A percentile compares a stretch with the other conserved stretches of the same genome.
Conservation (phyloP, 1,140 invertebrate genomes). For the Musca vetustissima region DNA sequence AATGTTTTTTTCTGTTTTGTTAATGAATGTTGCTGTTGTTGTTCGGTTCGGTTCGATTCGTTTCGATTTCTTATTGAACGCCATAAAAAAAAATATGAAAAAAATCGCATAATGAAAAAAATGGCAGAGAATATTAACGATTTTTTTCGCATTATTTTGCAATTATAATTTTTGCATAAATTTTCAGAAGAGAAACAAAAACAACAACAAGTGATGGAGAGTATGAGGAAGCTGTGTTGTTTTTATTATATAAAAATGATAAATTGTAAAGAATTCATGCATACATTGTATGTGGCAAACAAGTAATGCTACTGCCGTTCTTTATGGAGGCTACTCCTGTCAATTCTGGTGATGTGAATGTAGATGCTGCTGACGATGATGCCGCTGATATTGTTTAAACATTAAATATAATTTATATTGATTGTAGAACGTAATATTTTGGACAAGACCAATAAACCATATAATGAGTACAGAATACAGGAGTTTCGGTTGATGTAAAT, state of each 20-base stretch:
- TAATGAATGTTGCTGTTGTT: background rate
- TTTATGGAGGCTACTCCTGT: background rate
- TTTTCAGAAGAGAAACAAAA: background rate
- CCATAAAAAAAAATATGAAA: background rate
- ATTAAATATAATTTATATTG: too few relatives aligned
- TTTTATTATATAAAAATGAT: background rate
- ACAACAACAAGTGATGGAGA: background rate
- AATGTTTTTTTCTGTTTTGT: background rate
- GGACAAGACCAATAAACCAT: too few relatives aligned
- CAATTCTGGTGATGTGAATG: too few relatives aligned
- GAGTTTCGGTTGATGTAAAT: too few relatives aligned
- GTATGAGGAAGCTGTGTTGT: too few relatives aligned
- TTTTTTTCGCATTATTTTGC: constrained; percentile 17
- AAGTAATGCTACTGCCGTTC: too few relatives aligned
- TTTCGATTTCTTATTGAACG: background rate
- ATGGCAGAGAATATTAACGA: background rate
- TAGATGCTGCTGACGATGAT: too few relatives aligned
- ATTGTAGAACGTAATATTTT: too few relatives aligned
- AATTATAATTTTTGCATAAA: constrained; percentile 24
- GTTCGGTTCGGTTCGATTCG: background rate
- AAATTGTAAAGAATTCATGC: constrained; percentile 5
- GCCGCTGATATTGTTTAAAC: too few relatives aligned
- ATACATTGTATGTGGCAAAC: background rate
- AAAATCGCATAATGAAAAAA: background rate
- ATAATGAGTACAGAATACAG: too few relatives aligned